Evolutionary conservation across 2,797 vertebrate species (phyloP).

Genomic region (Crocodylus rhombifer): DNA sequence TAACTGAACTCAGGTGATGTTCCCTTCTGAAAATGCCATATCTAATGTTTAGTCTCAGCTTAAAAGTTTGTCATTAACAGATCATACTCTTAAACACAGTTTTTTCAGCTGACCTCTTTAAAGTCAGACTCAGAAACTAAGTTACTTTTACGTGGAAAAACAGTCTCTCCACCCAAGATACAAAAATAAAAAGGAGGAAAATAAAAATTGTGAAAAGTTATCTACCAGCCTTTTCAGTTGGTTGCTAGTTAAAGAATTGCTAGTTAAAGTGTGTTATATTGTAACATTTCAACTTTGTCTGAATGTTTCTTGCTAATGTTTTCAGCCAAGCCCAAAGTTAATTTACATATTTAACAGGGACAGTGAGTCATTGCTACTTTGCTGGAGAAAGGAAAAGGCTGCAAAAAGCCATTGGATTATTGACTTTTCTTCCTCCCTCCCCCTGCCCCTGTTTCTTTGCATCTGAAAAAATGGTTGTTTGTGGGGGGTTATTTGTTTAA

Average conservation of each 20-base stretch:
- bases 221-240: neutral
- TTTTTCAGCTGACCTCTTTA: neutral
- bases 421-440: neutral
- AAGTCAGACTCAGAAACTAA: slow-evolving; percentile 6
- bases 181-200: slow-evolving; percentile 5
- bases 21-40: neutral
- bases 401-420: neutral
- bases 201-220: neutral
- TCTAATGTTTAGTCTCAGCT: neutral
- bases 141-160: slow-evolving; percentile 17
- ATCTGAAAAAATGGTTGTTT: neutral
- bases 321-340: neutral
- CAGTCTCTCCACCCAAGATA: slow-evolving; percentile 14
- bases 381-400: neutral
- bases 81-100: neutral
- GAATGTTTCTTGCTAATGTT: neutral
- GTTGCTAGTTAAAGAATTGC: neutral
- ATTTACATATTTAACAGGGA: neutral
- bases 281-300: neutral
- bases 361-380: neutral
- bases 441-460: neutral
- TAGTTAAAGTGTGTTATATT: neutral
- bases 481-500: no score
- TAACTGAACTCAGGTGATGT: neutral
- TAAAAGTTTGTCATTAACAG: slow-evolving; percentile 3